Conservation (phyloP, 2,113 vertebrate genomes). For the Isurus oxyrinchus region DNA sequence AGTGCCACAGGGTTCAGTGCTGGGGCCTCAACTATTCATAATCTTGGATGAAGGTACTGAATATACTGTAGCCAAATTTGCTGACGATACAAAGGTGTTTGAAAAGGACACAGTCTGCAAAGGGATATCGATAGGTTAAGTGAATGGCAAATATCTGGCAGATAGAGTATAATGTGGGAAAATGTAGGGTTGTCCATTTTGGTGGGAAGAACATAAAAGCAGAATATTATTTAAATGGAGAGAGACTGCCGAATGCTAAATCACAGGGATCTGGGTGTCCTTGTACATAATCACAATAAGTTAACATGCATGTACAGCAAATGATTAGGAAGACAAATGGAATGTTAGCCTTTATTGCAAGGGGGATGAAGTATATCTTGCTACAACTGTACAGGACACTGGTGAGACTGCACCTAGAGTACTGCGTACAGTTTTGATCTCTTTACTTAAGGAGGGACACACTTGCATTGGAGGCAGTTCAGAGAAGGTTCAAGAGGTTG, state of each 20-base stretch:
- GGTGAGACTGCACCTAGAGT: too few species aligned
- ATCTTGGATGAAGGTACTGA: neutral
- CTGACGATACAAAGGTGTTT: neutral
- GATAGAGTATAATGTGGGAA: neutral
- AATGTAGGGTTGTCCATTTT: neutral
- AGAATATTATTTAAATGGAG: neutral
- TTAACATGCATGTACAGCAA: neutral
- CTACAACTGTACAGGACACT: neutral
- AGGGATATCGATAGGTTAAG: neutral
- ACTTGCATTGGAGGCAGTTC: too few species aligned
- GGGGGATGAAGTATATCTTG: neutral
- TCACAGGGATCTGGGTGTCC: neutral
- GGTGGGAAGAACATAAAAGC: neutral
- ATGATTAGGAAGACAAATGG: neutral
- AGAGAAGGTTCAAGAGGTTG: too few species aligned
- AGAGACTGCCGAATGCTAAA: neutral
- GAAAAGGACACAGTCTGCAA: neutral
- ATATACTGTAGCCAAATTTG: neutral
- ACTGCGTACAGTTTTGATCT: too few species aligned
- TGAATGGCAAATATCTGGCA: neutral
- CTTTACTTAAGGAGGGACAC: too few species aligned
- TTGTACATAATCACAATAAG: neutral
- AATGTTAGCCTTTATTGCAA: neutral
- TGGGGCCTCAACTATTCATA: neutral
- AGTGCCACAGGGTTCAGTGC: neutral